Percentiles rank a stretch among this genome's conserved stretches.
phyloP scores from a whole-genome alignment of 1,140 invertebrate species.

The Cepaea nemoralis region DNA sequence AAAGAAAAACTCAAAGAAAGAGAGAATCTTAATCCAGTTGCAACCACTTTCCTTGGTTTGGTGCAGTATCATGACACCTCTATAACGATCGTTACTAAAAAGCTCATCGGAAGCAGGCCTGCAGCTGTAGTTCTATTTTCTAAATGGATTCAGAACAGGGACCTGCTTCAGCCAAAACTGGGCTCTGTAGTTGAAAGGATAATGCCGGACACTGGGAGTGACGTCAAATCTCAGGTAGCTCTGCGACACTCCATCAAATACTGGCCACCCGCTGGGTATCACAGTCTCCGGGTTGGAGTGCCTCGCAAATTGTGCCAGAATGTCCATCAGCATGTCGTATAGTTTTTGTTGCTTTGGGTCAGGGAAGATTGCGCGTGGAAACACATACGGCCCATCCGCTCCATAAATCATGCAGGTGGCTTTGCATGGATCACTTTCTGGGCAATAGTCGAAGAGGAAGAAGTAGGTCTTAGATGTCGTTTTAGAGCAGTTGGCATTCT shows the following conservation, averaged over 20 bases:
- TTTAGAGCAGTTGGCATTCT: not conserved
- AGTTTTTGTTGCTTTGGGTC: not conserved
- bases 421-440: not conserved
- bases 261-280: conserved; percentile 2
- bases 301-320: conserved; percentile 23
- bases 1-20: too few species aligned
- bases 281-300: conserved; percentile 18
- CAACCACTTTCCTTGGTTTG: too few species aligned
- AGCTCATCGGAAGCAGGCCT: too few species aligned
- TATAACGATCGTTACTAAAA: too few species aligned
- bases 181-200: conserved; percentile 13
- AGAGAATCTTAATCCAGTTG: too few species aligned
- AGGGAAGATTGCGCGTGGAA: conserved; percentile 6
- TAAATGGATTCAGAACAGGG: not conserved
- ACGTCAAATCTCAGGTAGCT: not conserved
- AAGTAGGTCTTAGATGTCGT: conserved; percentile 6
- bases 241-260: not conserved
- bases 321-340: conserved; percentile 11
- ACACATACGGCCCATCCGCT: not conserved
- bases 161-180: conserved; percentile 16
- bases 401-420: not conserved
- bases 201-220: not conserved
- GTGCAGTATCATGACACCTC: too few species aligned
- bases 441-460: conserved; percentile 35
- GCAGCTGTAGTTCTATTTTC: too few species aligned